phyloP scores from a whole-genome alignment of 2,113 vertebrate genomes.

The Asarcornis scutulata region DNA sequence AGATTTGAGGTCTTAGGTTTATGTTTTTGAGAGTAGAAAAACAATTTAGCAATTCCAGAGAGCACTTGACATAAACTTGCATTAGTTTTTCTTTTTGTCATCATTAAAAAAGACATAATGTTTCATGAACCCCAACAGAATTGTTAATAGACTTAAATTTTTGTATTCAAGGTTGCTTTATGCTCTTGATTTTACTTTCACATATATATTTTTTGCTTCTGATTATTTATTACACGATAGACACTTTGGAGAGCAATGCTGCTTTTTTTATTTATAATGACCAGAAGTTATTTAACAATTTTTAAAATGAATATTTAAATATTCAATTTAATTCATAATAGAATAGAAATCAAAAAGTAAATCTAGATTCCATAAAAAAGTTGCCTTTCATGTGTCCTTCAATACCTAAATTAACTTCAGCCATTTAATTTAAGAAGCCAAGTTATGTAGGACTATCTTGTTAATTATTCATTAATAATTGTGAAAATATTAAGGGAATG shows the following conservation, averaged over 20 bases:
- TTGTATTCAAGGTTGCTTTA: neutral
- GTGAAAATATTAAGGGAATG: neutral
- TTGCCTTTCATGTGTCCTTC: neutral
- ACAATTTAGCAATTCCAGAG: neutral
- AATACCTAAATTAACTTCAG: neutral
- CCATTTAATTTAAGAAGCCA: neutral
- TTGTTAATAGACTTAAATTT: neutral
- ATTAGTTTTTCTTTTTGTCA: constrained; percentile 8
- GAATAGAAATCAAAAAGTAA: neutral
- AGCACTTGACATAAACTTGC: neutral
- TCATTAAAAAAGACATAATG: neutral
- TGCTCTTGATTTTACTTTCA: neutral
- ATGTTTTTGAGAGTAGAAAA: constrained; percentile 4
- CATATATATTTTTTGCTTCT: neutral
- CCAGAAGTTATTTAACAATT: neutral
- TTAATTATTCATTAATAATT: neutral
- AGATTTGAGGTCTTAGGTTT: neutral
- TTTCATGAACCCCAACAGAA: neutral
- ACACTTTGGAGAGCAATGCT: neutral
- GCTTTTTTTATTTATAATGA: neutral
- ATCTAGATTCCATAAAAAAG: neutral
- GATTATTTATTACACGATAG: neutral
- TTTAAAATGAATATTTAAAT: neutral
- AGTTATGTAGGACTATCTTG: neutral
- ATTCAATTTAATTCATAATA: neutral